phyloP scores from a whole-genome alignment of 2,888 invertebrate genomes.

The Scotopteryx bipunctaria region DNA sequence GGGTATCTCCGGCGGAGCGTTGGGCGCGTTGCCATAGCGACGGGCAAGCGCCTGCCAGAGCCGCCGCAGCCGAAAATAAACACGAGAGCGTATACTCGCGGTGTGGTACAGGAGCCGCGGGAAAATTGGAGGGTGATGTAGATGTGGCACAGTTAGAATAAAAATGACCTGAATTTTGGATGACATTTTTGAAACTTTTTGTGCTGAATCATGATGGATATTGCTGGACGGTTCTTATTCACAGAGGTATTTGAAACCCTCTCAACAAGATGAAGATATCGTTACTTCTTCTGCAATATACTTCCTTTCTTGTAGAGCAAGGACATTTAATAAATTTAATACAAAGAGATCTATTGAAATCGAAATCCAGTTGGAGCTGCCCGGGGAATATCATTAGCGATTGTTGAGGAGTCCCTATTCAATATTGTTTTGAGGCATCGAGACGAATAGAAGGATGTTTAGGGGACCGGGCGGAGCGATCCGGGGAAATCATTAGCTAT shows the following conservation, averaged over 20 bases:
- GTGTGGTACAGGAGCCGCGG: slow-evolving; percentile 44
- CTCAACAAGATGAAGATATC: no score
- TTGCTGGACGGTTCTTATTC: neutral
- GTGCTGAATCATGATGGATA: neutral
- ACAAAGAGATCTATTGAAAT: no score
- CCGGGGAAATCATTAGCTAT: no score
- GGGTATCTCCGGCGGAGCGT: slow-evolving; percentile 51
- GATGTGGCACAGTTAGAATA: slow-evolving; percentile 33
- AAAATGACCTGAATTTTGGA: slow-evolving; percentile 19
- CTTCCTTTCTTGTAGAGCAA: no score
- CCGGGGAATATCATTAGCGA: no score
- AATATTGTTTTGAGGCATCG: no score
- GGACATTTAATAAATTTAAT: no score
- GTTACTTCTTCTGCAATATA: no score
- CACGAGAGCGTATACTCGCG: slow-evolving; percentile 58
- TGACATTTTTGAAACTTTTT: slow-evolving; percentile 1
- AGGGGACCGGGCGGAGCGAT: no score
- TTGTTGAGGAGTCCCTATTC: no score
- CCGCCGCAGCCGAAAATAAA: slow-evolving; percentile 75
- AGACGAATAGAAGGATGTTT: no score
- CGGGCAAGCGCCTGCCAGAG: slow-evolving; percentile 66
- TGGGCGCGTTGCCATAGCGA: slow-evolving; percentile 73
- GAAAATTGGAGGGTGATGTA: slow-evolving; percentile 36
- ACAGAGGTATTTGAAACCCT: neutral
- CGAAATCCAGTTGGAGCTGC: no score